Percentiles rank a stretch among this genome's conserved stretches.
Evolutionary conservation across 2,888 invertebrate species (phyloP).

Genomic region (Drosophila falleni): DNA sequence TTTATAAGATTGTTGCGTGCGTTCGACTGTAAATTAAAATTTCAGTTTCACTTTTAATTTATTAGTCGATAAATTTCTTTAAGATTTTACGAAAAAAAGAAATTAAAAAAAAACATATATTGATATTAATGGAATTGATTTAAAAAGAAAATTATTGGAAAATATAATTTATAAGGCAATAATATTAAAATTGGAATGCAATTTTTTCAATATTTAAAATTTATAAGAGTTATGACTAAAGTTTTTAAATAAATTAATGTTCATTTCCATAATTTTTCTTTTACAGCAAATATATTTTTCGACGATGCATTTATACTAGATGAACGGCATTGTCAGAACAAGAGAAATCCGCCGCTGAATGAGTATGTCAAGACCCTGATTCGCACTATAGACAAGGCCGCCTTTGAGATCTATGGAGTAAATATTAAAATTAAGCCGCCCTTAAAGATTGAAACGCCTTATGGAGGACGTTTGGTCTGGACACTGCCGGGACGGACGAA

Average conservation of each 20-base stretch:
- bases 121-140: too few relatives aligned
- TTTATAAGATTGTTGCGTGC: neutral
- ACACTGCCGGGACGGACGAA: constrained; percentile 93
- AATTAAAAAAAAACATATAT: too few relatives aligned
- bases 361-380: constrained; percentile 91
- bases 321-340: constrained; percentile 77
- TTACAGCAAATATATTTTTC: constrained; percentile 89
- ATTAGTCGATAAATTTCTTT: neutral
- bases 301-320: constrained; percentile 93
- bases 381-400: constrained; percentile 91
- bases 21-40: neutral
- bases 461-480: constrained; percentile 94
- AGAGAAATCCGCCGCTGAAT: constrained; percentile 91
- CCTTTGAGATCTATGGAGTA: constrained; percentile 89
- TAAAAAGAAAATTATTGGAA: too few relatives aligned
- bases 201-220: too few relatives aligned
- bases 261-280: neutral
- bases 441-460: constrained; percentile 92
- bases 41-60: neutral
- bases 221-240: too few relatives aligned
- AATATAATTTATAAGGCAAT: too few relatives aligned
- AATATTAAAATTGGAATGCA: too few relatives aligned
- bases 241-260: too few relatives aligned
- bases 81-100: too few relatives aligned
- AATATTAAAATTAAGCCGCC: constrained; percentile 89